Evolutionary conservation across 2,888 invertebrate species (phyloP).

Genomic region (Holacanthella duospinosa): DNA sequence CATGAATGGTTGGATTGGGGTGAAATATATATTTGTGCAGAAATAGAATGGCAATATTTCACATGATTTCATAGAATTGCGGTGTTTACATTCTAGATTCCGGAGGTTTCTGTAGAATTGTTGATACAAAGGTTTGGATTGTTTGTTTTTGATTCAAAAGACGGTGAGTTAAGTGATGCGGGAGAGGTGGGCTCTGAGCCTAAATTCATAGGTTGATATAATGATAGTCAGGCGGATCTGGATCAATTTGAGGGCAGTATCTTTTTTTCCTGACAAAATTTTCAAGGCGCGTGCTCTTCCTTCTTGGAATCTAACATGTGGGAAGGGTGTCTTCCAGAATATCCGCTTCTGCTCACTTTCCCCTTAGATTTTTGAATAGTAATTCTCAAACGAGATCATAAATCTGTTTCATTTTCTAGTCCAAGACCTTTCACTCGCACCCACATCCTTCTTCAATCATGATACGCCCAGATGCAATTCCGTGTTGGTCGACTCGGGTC

Average conservation of each 20-base stretch:
- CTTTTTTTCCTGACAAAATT: slow-evolving; percentile 14
- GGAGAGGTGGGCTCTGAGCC: background rate
- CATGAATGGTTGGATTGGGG: background rate
- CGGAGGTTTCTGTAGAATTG: background rate
- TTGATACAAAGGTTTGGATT: slow-evolving; percentile 2
- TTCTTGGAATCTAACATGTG: slow-evolving; percentile 12
- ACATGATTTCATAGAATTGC: background rate
- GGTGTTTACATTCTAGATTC: background rate
- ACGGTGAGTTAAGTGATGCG: background rate
- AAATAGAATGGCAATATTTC: background rate
- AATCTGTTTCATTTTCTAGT: background rate
- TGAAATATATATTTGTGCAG: too few species aligned
- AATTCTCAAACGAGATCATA: background rate
- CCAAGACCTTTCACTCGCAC: slow-evolving; percentile 9
- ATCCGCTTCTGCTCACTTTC: background rate
- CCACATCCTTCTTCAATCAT: slow-evolving; percentile 17
- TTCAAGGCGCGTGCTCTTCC: slow-evolving; percentile 32
- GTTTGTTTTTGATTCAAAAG: background rate
- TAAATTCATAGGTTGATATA: background rate
- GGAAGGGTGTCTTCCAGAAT: background rate
- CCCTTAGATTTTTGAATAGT: background rate
- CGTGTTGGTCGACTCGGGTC: too few species aligned
- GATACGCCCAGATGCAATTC: slow-evolving; percentile 25
- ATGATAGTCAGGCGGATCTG: slow-evolving; percentile 13
- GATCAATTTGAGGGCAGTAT: slow-evolving; percentile 34